These are phyloP conservation scores for Theristicus caerulescens DNA, from an alignment of 2,113 vertebrate species.

Conservation along the genomic window DNA sequence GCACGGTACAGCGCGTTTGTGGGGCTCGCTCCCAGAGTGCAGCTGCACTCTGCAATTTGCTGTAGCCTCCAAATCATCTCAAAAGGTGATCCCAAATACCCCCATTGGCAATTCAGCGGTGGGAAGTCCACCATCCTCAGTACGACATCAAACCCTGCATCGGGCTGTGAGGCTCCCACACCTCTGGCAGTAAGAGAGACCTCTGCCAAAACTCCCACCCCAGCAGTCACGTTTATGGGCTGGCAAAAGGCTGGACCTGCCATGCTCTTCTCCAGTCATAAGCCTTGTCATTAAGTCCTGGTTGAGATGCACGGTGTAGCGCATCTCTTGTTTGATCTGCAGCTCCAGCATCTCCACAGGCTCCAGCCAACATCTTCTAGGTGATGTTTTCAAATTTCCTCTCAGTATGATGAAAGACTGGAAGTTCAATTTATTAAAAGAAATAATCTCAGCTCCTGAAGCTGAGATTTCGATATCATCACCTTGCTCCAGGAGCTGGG, in stretches of 20 bases:
- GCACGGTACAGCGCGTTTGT: fast-evolving
- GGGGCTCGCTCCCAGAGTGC: neutral
- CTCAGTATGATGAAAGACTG: neutral
- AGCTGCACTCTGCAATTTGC: neutral
- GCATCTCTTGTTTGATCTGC: neutral
- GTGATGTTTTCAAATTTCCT: neutral
- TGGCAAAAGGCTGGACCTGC: neutral
- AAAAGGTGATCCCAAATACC: neutral
- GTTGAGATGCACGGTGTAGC: neutral
- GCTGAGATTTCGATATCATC: neutral
- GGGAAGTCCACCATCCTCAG: neutral
- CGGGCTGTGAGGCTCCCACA: fast-evolving
- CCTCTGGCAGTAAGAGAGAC: neutral
- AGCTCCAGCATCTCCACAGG: neutral
- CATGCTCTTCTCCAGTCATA: neutral
- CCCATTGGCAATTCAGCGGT: fast-evolving
- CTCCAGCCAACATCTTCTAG: neutral
- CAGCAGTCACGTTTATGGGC: neutral
- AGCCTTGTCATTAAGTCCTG: fast-evolving
- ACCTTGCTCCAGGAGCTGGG: neutral
- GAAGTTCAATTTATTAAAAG: neutral
- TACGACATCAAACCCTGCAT: fast-evolving
- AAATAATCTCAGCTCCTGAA: neutral
- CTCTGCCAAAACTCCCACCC: neutral
- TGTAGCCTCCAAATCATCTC: neutral